A percentile compares a stretch with the other conserved stretches of the same genome.
These are phyloP conservation scores for Acanthurus leucopareius DNA, from an alignment of 2,797 vertebrate species.

Conservation along the genomic window DNA sequence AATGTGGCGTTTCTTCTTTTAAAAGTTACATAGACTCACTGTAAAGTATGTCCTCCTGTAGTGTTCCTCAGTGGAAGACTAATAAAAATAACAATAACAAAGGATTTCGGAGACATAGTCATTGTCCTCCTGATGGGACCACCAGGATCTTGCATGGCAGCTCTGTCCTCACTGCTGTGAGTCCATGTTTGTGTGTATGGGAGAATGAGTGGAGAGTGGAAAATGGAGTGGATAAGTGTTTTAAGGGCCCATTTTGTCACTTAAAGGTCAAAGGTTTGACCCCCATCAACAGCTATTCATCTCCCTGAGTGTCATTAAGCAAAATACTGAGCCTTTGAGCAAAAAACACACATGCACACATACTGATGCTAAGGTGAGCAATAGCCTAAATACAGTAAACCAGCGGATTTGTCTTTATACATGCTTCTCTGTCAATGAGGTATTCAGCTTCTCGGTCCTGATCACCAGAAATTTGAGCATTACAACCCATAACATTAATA, in stretches of 20 bases:
- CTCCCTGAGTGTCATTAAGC: neutral
- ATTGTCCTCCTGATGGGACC: neutral
- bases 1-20: neutral
- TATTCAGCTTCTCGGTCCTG: neutral
- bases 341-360: too few relatives aligned
- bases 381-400: neutral
- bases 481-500: conserved; percentile 1
- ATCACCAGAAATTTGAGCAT: conserved; percentile 7
- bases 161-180: too few relatives aligned
- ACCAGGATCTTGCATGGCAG: neutral
- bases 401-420: neutral
- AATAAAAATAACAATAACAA: neutral
- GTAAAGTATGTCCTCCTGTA: neutral
- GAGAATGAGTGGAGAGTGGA: neutral
- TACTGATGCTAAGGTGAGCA: neutral
- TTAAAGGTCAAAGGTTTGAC: conserved; percentile 9
- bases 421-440: neutral
- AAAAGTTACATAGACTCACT: neutral
- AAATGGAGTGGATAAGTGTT: neutral
- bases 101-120: neutral
- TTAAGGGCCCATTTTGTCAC: neutral
- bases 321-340: neutral
- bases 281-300: neutral
- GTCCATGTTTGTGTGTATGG: too few relatives aligned
- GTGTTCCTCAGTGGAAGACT: neutral